A percentile compares a stretch with the other conserved stretches of the same genome.
Evolutionary conservation across 2,888 invertebrate species (phyloP).

Genomic region (Orthonevra nobilis): DNA sequence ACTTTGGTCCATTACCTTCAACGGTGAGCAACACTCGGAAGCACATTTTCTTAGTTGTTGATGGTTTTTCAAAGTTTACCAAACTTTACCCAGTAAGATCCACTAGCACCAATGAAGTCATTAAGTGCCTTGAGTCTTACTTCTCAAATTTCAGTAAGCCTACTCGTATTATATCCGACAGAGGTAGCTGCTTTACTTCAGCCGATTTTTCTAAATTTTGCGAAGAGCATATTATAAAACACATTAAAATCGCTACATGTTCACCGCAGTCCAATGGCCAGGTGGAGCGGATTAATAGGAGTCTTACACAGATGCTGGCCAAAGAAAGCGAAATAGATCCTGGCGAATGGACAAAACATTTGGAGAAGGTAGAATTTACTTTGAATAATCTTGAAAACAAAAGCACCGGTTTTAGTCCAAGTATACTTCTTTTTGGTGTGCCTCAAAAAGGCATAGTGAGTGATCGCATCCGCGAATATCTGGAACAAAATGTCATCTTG

Average conservation of each 20-base stretch:
- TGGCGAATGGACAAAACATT: conserved; percentile 38
- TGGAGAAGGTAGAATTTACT: conserved; percentile 71
- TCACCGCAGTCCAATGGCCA: conserved; percentile 36
- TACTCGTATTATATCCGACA: conserved; percentile 13
- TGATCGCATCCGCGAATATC: conserved; percentile 54
- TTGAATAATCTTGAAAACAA: conserved; percentile 72
- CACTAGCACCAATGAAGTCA: not conserved
- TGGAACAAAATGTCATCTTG: conserved; percentile 11
- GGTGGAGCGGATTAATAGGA: conserved; percentile 21
- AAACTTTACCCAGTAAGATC: conserved; percentile 3
- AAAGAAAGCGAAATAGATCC: conserved; percentile 39
- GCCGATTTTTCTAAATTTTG: conserved; percentile 1
- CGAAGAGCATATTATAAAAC: not conserved
- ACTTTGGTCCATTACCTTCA: conserved; percentile 10
- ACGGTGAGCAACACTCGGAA: not conserved
- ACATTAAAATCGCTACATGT: conserved; percentile 14
- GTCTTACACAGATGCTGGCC: conserved; percentile 14
- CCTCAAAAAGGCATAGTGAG: conserved; percentile 71
- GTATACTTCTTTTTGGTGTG: conserved; percentile 72
- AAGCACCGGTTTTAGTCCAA: conserved; percentile 72
- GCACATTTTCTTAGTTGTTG: not conserved
- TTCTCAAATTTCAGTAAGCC: conserved; percentile 16
- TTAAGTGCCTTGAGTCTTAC: conserved; percentile 13
- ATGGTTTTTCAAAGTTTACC: not conserved
- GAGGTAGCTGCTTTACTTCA: conserved; percentile 8